Evolutionary conservation across 1,140 invertebrate species (phyloP).

Genomic region (Trichonephila inaurata): DNA sequence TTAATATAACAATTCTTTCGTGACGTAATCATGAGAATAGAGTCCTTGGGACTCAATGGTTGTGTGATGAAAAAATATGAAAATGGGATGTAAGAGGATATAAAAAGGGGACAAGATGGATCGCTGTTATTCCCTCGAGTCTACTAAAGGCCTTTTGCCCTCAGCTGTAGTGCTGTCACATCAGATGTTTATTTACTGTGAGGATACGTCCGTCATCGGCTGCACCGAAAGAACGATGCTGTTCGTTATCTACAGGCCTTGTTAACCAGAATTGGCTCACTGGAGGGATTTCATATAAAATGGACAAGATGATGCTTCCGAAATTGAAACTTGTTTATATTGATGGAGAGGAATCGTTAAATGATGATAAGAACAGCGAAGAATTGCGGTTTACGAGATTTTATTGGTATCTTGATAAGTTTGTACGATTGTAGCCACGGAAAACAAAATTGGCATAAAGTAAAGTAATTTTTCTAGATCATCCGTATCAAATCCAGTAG

Average conservation of each 20-base stretch:
- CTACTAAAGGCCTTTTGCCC: constrained; percentile 41
- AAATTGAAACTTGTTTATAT: not conserved
- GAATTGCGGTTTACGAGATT: no score
- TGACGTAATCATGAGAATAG: not conserved
- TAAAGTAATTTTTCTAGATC: no score
- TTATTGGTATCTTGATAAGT: no score
- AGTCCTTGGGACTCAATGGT: not conserved
- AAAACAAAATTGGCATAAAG: no score
- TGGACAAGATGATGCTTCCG: not conserved
- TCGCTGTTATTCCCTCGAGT: constrained; percentile 2
- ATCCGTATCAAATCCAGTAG: no score
- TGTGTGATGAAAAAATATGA: not conserved
- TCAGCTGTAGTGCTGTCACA: constrained; percentile 11
- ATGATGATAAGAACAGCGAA: not conserved
- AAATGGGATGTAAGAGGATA: constrained; percentile 14
- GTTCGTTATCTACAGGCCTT: not conserved
- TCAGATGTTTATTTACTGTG: constrained; percentile 33
- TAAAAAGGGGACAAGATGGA: constrained; percentile 2
- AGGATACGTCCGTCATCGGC: not conserved
- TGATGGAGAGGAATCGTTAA: not conserved
- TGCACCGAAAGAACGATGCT: not conserved
- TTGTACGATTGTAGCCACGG: no score
- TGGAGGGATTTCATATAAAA: not conserved
- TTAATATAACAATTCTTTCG: not conserved
- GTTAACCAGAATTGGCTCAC: not conserved